Evolutionary conservation across 64 coral and sea anemone genomes (phyloP), one percentile per base, ranked within the genome.

Genomic region (Acropora tenuis): DNA sequence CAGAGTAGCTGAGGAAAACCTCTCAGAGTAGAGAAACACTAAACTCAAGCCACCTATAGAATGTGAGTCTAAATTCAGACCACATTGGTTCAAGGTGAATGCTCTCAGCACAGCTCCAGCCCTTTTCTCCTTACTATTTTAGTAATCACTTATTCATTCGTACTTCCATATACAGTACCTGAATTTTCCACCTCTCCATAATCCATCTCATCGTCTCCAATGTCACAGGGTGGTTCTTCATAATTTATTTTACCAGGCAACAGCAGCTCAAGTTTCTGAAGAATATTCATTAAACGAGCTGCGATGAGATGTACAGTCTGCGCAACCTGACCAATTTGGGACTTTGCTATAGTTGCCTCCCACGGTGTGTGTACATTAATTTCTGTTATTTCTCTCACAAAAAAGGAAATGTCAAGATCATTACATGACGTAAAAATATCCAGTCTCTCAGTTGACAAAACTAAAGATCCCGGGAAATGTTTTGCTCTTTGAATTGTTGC

Each of bases 321-420:
- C 55, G 84, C 96, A 88, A 83, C 48, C 47, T 96, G 69, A 41
- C 97, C 97, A 86, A 99, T 94, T 17, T 42, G 75, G 2, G 78
- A 83, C 30, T 90, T 87, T 17, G 77, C 43, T 18, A 99, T 3
- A 3, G 94, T 96, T 82, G 96, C 78, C 61, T 99, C 94, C 91
- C 89, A 99, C 1, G 97, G 97, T 2, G 97, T 99, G 76, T 96
- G 94, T 19, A 99, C 84, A 67, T 42, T 89, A 43, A 91, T 60
- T 89, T 91, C 94, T 78, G 91, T 93, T 46, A 99, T 41, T 42
- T 96, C 86, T 47, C 90, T 96, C 13, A 91, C 44, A 78, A 42
- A 8, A 79, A 99, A 96, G 52, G 20, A 78, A 17, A 93, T 61
- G 50, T 88, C 84, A 42, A 79, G 42, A 78, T 55, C 75, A 5